Conservation (phyloP, 2,797 vertebrate species). For the Sandelia bainsii region DNA sequence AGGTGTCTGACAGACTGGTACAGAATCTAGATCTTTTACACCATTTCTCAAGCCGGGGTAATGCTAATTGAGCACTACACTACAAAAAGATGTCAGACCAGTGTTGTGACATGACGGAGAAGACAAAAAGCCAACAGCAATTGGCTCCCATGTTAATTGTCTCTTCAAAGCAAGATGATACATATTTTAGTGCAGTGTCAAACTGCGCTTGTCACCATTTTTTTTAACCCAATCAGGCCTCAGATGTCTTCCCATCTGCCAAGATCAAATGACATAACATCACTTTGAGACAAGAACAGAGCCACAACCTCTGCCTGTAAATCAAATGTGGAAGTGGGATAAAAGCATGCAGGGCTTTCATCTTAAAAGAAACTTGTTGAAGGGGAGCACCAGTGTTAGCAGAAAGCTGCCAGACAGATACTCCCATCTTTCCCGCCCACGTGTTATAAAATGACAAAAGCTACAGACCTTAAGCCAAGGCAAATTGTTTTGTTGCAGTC, state of each 20-base stretch:
- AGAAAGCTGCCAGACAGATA: constrained; percentile 69
- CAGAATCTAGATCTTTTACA: constrained; percentile 58
- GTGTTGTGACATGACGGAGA: constrained; percentile 66
- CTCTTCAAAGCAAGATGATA: constrained; percentile 75
- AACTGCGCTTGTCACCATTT: constrained; percentile 57
- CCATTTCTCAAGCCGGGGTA: constrained; percentile 60
- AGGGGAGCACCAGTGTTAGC: constrained; percentile 68
- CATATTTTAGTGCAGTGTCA: constrained; percentile 69
- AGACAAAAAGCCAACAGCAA: constrained; percentile 73
- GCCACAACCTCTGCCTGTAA: constrained; percentile 73
- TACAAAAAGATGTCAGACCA: constrained; percentile 71
- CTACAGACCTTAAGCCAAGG: constrained; percentile 67
- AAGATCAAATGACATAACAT: constrained; percentile 82
- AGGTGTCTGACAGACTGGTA: constrained; percentile 46
- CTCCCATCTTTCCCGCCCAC: constrained; percentile 62
- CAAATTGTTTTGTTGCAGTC: constrained; percentile 69
- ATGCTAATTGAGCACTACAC: constrained; percentile 76
- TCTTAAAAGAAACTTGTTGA: constrained; percentile 81
- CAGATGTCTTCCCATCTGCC: constrained; percentile 79
- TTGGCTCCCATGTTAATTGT: constrained; percentile 80
- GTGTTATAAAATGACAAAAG: constrained; percentile 68
- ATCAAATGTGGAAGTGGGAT: constrained; percentile 79
- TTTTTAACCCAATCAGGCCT: constrained; percentile 73
- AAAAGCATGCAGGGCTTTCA: constrained; percentile 75
- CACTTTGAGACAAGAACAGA: constrained; percentile 79